Conservation (phyloP, 2,888 invertebrate species). For the Leucozona laternaria region DNA sequence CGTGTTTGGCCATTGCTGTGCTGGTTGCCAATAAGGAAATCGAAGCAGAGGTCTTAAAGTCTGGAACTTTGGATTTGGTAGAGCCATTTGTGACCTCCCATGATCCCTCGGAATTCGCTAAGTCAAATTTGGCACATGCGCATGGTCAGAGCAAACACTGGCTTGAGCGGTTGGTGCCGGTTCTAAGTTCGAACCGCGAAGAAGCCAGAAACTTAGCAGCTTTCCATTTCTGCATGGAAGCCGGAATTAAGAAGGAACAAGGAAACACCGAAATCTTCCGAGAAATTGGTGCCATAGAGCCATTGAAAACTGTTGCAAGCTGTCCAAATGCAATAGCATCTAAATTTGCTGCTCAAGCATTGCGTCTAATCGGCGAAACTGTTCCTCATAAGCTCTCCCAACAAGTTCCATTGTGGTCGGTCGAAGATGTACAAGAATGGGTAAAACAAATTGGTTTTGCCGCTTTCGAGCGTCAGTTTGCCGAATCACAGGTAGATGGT, state of each 20-base stretch:
- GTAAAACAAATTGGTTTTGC: conserved; percentile 98
- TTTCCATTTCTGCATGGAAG: conserved; percentile 99
- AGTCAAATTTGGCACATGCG: conserved; percentile 95
- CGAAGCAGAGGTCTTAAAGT: conserved; percentile 97
- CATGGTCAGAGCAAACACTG: conserved; percentile 98
- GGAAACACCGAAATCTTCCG: conserved; percentile 95
- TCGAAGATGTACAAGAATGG: conserved; percentile 98
- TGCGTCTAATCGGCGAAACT: conserved; percentile 96
- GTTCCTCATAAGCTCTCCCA: conserved; percentile 99
- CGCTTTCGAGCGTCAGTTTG: conserved; percentile 92
- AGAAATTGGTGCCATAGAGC: conserved; percentile 97
- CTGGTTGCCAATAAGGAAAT: conserved; percentile 99
- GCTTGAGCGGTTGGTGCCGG: conserved; percentile 96
- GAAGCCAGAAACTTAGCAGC: conserved; percentile 98
- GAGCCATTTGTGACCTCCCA: conserved; percentile 98
- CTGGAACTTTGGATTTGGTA: conserved; percentile 97
- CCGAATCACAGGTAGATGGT: conserved; percentile 97
- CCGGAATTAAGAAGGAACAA: conserved; percentile 97
- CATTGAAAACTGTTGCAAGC: conserved; percentile 97
- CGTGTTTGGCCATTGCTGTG: conserved; percentile 98
- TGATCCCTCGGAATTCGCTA: conserved; percentile 97
- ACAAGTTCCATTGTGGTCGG: conserved; percentile 99
- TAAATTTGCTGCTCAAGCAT: conserved; percentile 96
- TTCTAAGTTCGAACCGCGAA: conserved; percentile 96
- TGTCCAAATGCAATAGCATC: conserved; percentile 99